Base-by-base conservation (phyloP, 2,888 invertebrate species). In the Tupiocoris notatus region DNA sequence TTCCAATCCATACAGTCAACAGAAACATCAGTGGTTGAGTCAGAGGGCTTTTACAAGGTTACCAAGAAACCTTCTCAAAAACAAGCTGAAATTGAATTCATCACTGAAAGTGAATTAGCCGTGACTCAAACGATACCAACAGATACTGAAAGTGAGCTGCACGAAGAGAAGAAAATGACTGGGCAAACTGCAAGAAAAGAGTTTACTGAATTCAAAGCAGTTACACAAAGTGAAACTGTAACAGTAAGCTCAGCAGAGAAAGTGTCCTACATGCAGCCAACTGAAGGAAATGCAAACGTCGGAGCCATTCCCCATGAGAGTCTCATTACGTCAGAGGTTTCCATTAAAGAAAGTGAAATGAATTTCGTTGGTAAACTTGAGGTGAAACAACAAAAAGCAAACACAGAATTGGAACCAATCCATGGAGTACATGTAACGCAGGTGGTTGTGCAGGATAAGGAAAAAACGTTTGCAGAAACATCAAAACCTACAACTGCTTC, bases 301-400 rank as follows among this genome's bases (percentile, higher is more conserved):
- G 85, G 82, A 24, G 86, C 85, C 80, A 85, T 87, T 73, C 83
- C 86, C 25, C 84, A 86, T 73, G 87, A 88, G 82, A 86, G 89
- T 81, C 79, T 90, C 57, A 85, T 87, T 76, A 83, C 89, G 12
- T 86, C 84, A 16, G 87, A 89, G 80, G 82, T 82, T n/a, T 82
- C 83, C 6, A 79, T 82, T 9, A 82, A 81, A n/a, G 86, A 86
- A 81, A 81, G 81, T 16, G 86, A 86, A 79, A 82, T 82, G 0
- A 81, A 80, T 1, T 84, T 85, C 58, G 80, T 81, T 21, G 81
- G 79, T 0, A 81, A 82, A 75, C 79, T 82, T 61, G 81, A 82
- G 77, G 81, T 82, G 2, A 81, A 83, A 39, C 73, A 81, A 20
- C 82, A 81, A 57, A 81, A 70, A 66, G 86, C 83, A 0, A 81